These are phyloP conservation scores for Actinia tenebrosa DNA, from an alignment of 64 coral and sea anemone species.

Conservation along the genomic window DNA sequence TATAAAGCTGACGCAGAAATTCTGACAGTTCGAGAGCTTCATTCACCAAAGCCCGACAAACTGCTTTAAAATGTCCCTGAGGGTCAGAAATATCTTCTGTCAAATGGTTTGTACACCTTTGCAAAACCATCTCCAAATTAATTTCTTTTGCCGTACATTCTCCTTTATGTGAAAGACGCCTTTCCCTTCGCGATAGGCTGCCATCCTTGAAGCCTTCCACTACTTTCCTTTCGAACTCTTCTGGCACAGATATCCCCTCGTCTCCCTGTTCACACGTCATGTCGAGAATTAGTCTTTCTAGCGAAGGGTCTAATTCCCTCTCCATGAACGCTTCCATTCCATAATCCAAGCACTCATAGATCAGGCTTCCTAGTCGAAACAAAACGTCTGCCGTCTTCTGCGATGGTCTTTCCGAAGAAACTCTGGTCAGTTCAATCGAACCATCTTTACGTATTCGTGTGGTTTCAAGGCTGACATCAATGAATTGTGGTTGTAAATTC, in stretches of 20 bases:
- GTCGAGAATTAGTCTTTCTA: conserved; percentile 75
- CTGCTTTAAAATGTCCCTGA: conserved; percentile 66
- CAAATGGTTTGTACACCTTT: conserved; percentile 72
- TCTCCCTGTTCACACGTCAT: conserved; percentile 83
- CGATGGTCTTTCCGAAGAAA: conserved; percentile 37
- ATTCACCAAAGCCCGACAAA: conserved; percentile 71
- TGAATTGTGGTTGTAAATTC: conserved; percentile 45
- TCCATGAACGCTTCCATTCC: conserved; percentile 88
- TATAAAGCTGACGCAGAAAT: conserved; percentile 84
- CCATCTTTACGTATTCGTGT: conserved; percentile 80
- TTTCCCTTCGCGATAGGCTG: conserved; percentile 45
- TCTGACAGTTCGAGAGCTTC: conserved; percentile 65
- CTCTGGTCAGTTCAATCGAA: conserved; percentile 51
- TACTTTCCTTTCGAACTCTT: conserved; percentile 36
- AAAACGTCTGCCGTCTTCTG: conserved; percentile 63
- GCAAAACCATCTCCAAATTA: conserved; percentile 64
- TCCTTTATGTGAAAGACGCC: conserved; percentile 33
- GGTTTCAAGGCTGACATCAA: conserved; percentile 68
- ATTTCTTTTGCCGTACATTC: conserved; percentile 40
- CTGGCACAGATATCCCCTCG: conserved; percentile 65
- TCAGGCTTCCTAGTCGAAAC: conserved; percentile 66
- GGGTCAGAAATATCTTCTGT: conserved; percentile 47
- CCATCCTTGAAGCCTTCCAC: not conserved
- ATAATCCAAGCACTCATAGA: conserved; percentile 83
- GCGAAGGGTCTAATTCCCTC: conserved; percentile 59